Evolutionary conservation across 2,888 invertebrate species (phyloP), one percentile per base, ranked within the genome.

Genomic region (Gymnocheta viridis): DNA sequence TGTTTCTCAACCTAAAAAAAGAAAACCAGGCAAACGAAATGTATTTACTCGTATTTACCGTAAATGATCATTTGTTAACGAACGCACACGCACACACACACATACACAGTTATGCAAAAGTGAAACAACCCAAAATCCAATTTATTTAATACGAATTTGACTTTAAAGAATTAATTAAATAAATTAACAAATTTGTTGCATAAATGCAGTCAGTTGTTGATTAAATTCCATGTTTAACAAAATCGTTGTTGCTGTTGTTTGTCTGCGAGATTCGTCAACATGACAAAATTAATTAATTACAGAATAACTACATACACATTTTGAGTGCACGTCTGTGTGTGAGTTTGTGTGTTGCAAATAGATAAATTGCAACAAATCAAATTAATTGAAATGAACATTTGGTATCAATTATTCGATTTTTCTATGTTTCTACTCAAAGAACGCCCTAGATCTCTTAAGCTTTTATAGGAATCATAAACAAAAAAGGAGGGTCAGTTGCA

Each of bases 151-250:
- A 58, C n/a, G n/a, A n/a, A n/a, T n/a, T 29, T 47, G 10, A 12
- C 12, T 58, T 47, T 10, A 12, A 35, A 32, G 41, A 76, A 67
- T 56, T 72, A 22, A 44, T 12, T 19, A 47, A 56, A 22, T 44
- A 22, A 35, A 24, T 41, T 54, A 54, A 17, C 17, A 58, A 22
- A 51, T 56, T 54, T 27, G 19, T 17, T 32, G 3, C 3, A 2
- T 32, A 54, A 32, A 66, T 66, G 41, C 44, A 24, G 51, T 41
- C 41, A 27, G 41, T 64, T 19, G n/a, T 44, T 32, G 58, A 35
- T 32, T 76, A n/a, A 54, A 76, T 12, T 72, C 27, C 60, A 72
- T 72, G 73, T 73, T 62, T 27, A 73, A 73, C 73, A 35, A 49
- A 76, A 66, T 66, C 56, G 29, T 76, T 66, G 22, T 47, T 32